These are phyloP conservation scores for Semicossyphus pulcher DNA, from an alignment of 2,113 vertebrate genomes.

Conservation along the genomic window DNA sequence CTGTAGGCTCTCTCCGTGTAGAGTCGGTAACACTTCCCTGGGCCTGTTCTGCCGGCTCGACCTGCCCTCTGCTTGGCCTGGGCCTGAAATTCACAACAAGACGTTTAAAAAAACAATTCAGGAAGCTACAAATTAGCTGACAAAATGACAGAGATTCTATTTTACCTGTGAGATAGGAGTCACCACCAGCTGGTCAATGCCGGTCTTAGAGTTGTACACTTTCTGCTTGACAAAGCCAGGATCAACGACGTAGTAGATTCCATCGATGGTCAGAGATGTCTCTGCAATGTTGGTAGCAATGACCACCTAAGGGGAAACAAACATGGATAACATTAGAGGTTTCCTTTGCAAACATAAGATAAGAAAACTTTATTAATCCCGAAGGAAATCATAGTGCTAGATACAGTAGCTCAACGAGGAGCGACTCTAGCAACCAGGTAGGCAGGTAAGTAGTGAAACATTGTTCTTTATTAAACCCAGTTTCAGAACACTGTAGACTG, in stretches of 20 bases:
- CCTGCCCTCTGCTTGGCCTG: slow-evolving; percentile 98
- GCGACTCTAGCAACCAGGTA: too few relatives aligned
- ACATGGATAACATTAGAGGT: not conserved
- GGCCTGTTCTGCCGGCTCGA: slow-evolving; percentile 94
- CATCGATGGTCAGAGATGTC: slow-evolving; percentile 96
- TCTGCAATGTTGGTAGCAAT: slow-evolving; percentile 99
- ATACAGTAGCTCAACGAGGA: too few relatives aligned
- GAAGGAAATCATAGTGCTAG: too few relatives aligned
- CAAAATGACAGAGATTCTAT: accelerated
- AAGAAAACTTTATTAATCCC: too few relatives aligned
- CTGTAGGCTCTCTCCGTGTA: slow-evolving; percentile 98
- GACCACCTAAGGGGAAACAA: slow-evolving; percentile 86
- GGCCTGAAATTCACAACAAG: slow-evolving; percentile 79
- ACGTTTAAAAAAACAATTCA: not conserved
- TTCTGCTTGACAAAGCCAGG: slow-evolving; percentile 99
- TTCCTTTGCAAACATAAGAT: too few relatives aligned
- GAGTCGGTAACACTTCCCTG: slow-evolving; percentile 94
- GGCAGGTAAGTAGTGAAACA: too few relatives aligned
- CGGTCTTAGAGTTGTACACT: slow-evolving; percentile 98
- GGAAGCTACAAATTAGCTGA: too few relatives aligned
- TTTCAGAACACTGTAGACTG: too few relatives aligned
- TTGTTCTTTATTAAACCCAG: too few relatives aligned
- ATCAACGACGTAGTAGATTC: slow-evolving; percentile 98
- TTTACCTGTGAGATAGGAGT: slow-evolving; percentile 97
- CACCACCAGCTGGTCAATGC: slow-evolving; percentile 98